phyloP scores from a whole-genome alignment of 2,113 vertebrate genomes.

The Trichomycterus rosablanca region DNA sequence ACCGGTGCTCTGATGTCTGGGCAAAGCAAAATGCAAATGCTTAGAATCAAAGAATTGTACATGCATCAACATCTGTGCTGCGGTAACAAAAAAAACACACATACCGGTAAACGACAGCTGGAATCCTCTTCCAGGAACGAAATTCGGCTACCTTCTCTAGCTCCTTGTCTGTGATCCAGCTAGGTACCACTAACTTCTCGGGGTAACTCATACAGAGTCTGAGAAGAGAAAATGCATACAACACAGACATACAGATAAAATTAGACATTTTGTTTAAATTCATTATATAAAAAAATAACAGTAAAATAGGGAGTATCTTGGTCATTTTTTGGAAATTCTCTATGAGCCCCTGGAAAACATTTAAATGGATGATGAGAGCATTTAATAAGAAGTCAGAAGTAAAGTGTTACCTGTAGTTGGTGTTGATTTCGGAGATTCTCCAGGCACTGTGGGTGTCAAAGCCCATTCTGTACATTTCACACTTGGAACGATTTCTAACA shows the following conservation, averaged over 20 bases:
- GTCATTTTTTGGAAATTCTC: too few relatives aligned
- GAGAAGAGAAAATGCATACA: slow-evolving; percentile 19
- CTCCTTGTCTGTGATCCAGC: slow-evolving; percentile 95
- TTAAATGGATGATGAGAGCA: too few relatives aligned
- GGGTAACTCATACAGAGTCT: slow-evolving; percentile 96
- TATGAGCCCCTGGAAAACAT: too few relatives aligned
- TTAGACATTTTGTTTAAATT: neutral
- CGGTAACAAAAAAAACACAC: slow-evolving; percentile 36
- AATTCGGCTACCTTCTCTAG: slow-evolving; percentile 93
- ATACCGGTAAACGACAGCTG: slow-evolving; percentile 92
- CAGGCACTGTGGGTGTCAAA: slow-evolving; percentile 95
- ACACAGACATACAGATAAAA: slow-evolving; percentile 2
- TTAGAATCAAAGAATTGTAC: too few relatives aligned
- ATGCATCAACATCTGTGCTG: too few relatives aligned
- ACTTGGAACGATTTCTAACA: slow-evolving; percentile 89
- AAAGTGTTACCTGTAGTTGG: slow-evolving; percentile 83
- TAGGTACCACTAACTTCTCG: slow-evolving; percentile 91
- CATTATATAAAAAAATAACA: neutral
- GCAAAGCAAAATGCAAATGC: neutral
- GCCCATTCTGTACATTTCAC: slow-evolving; percentile 94
- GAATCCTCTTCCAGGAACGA: slow-evolving; percentile 96
- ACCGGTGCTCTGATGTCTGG: slow-evolving; percentile 88
- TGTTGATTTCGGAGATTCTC: slow-evolving; percentile 98
- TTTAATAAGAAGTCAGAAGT: neutral
- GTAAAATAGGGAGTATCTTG: too few relatives aligned